Evolutionary conservation across 2,888 invertebrate species (phyloP), one percentile per base, ranked within the genome.

Genomic region (Palloptera scutellata): DNA sequence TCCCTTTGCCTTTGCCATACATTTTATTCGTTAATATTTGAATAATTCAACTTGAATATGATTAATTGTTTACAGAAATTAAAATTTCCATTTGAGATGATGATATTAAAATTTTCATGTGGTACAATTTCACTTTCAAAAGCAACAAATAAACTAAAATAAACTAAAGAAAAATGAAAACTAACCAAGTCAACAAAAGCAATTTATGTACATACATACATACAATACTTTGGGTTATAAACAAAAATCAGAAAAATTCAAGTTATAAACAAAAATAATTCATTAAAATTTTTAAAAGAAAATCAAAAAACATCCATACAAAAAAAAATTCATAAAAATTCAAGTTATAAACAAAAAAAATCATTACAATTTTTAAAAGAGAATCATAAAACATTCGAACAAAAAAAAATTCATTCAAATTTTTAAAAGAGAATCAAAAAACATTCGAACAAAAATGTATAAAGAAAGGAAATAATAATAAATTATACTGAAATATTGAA

Each of bases 311-410:
- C n/a, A 30, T 30, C 2, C 30, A 30, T 30, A 30, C 30, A 30
- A 30, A 30, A 30, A n/a, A 45, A 55, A 42, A 51, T 43, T 20
- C 19, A 40, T 12, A 53, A 43, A 52, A 52, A 53, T 57, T 13
- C 17, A 13, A 54, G 20, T 30, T n/a, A n/a, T 66, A 17, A 19
- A 64, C 60, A 66, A 48, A 17, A 64, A 45, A 71, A 52, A 52
- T 64, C 55, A 64, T 63, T 60, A 61, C 61, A 55, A 61, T 57
- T 54, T 52, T 42, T 48, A 59, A 52, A 64, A 30, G n/a, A n/a
- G n/a, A n/a, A n/a, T n/a, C n/a, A n/a, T n/a, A n/a, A n/a, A n/a
- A n/a, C n/a, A 30, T 30, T 4, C 30, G 6, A 4, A 30, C 30
- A 30, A 30, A 30, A 30, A n/a, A n/a, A 30, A 4, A 30, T 30